A percentile compares a stretch with the other conserved stretches of the same genome.
These are phyloP conservation scores for Meteorus cinctellus DNA, from an alignment of 2,888 invertebrate genomes.

Conservation along the genomic window DNA sequence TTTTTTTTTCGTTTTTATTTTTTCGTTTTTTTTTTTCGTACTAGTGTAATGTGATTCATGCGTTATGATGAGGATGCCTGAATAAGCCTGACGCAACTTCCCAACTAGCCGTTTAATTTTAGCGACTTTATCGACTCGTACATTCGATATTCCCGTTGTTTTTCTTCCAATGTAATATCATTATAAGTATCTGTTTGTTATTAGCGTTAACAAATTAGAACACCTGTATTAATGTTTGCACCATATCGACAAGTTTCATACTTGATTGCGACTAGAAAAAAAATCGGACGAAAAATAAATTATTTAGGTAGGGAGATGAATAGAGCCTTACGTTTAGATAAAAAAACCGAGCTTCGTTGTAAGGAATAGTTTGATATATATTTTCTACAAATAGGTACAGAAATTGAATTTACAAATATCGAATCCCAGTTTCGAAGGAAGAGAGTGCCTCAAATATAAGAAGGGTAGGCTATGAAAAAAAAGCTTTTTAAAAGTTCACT, in stretches of 20 bases:
- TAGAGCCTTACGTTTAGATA: slow-evolving; percentile 15
- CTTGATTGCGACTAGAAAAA: slow-evolving; percentile 5
- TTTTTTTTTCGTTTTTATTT: slow-evolving; percentile 54
- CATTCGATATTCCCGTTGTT: slow-evolving; percentile 41
- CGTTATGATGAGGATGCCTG: slow-evolving; percentile 58
- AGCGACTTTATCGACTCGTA: slow-evolving; percentile 42
- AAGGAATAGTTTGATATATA: slow-evolving; percentile 23
- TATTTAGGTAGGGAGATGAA: slow-evolving; percentile 26
- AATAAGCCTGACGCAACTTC: slow-evolving; percentile 52
- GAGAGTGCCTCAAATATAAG: slow-evolving; percentile 32
- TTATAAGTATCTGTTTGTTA: not conserved
- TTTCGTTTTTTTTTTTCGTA: slow-evolving; percentile 51
- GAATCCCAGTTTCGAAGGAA: not conserved
- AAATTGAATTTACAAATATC: slow-evolving; percentile 21
- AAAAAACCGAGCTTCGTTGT: not conserved
- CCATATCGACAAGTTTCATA: not conserved
- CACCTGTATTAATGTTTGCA: not conserved
- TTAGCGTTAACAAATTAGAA: not conserved
- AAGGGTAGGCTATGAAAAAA: slow-evolving; percentile 20
- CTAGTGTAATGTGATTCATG: slow-evolving; percentile 68
- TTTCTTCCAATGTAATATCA: slow-evolving; percentile 14
- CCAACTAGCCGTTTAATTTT: slow-evolving; percentile 30
- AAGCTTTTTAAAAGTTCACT: slow-evolving; percentile 32
- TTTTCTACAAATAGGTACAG: slow-evolving; percentile 41
- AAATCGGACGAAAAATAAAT: slow-evolving; percentile 38